A percentile compares a stretch with the other conserved stretches of the same genome.
phyloP scores from a whole-genome alignment of 1,140 invertebrate genomes.

The Anastatus disparis region DNA sequence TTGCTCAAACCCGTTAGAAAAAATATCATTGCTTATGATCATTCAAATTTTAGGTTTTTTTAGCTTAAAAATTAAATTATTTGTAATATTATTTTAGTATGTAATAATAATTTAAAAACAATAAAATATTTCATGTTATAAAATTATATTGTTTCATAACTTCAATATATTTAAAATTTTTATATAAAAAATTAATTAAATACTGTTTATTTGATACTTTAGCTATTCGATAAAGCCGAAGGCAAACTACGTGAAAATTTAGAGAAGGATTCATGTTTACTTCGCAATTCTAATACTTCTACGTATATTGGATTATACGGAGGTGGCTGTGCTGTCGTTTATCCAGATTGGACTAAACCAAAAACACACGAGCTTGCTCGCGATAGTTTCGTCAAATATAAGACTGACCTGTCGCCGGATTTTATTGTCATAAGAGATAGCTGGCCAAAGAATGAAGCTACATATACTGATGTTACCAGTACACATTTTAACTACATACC shows the following conservation, averaged over 20 bases:
- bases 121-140: no score
- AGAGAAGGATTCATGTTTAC: slow-evolving; percentile 27
- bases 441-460: slow-evolving; percentile 44
- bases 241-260: not conserved
- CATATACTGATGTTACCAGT: not conserved
- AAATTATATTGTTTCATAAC: no score
- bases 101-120: no score
- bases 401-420: not conserved
- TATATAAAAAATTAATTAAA: no score
- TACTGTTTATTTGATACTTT: no score
- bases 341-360: slow-evolving; percentile 46
- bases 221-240: slow-evolving; percentile 28
- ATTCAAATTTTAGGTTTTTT: no score
- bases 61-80: no score
- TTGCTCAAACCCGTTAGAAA: no score
- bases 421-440: slow-evolving; percentile 37
- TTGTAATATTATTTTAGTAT: no score
- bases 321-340: slow-evolving; percentile 38
- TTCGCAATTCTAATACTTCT: slow-evolving; percentile 18
- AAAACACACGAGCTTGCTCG: slow-evolving; percentile 21
- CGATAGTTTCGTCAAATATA: not conserved
- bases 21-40: no score
- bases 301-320: slow-evolving; percentile 35
- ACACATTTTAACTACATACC: slow-evolving; percentile 47
- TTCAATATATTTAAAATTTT: no score